Evolutionary conservation across 2,113 vertebrate species (phyloP).

Genomic region (Tursiops truncatus): DNA sequence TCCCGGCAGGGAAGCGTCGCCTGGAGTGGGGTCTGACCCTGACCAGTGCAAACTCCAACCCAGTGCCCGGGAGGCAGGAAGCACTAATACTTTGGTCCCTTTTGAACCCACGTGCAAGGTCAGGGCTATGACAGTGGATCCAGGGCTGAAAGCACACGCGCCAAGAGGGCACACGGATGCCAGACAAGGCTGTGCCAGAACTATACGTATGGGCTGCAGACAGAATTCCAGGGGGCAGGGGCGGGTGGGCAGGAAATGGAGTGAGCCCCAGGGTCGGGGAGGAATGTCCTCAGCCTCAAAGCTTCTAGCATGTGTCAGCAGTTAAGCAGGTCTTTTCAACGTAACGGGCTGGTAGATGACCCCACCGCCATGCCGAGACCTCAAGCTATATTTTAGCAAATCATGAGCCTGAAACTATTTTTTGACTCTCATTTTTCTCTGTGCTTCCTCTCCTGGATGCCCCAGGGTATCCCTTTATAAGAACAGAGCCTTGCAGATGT

Average conservation of each 20-base stretch:
- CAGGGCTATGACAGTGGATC: fast-evolving
- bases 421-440: neutral
- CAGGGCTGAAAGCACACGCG: neutral
- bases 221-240: neutral
- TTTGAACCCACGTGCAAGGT: fast-evolving
- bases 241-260: neutral
- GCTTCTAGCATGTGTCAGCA: fast-evolving
- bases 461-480: neutral
- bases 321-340: fast-evolving
- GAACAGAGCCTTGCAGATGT: too few species aligned
- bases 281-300: neutral
- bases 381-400: neutral
- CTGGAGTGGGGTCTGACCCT: neutral
- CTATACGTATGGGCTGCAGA: neutral
- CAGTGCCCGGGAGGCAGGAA: fast-evolving
- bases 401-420: neutral
- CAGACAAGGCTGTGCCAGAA: fast-evolving
- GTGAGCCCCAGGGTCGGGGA: fast-evolving
- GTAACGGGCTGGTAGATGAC: fast-evolving
- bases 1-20: fast-evolving
- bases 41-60: too few species aligned
- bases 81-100: neutral
- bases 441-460: neutral
- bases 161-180: too few species aligned
- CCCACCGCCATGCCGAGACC: neutral